Evolutionary conservation across 35 echinoderm and acorn worm species (phyloP).

Genomic region (Apostichopus japonicus): DNA sequence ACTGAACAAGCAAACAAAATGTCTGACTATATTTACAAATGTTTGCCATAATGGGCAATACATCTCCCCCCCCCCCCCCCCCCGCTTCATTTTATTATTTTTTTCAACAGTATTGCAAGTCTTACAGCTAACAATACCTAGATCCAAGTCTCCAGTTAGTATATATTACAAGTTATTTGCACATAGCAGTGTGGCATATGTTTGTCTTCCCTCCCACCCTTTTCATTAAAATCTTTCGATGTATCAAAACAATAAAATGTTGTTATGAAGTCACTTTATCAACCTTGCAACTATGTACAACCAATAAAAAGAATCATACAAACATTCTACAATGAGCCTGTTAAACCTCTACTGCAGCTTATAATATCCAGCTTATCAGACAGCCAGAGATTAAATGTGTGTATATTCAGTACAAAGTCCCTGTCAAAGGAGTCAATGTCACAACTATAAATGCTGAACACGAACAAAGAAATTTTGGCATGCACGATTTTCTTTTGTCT

Average conservation of each 20-base stretch:
- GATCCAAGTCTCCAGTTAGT: too few relatives aligned
- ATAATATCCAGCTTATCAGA: not conserved
- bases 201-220: too few relatives aligned
- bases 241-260: not conserved
- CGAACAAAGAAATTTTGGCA: conserved; percentile 1
- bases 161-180: too few relatives aligned
- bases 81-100: too few relatives aligned
- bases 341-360: not conserved
- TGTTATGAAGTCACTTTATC: not conserved
- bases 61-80: too few relatives aligned
- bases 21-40: too few relatives aligned
- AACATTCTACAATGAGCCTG: not conserved
- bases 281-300: not conserved
- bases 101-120: too few relatives aligned
- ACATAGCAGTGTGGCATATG: too few relatives aligned
- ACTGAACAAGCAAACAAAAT: too few relatives aligned
- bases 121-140: too few relatives aligned
- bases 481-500: not conserved
- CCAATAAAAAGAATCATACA: not conserved
- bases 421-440: not conserved
- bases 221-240: too few relatives aligned
- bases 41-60: too few relatives aligned
- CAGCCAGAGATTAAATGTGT: not conserved
- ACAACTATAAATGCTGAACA: not conserved
- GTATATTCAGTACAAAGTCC: conserved; percentile 3